These are phyloP conservation scores for Loriculus beryllinus DNA, from an alignment of 2,797 vertebrate species.

Conservation along the genomic window DNA sequence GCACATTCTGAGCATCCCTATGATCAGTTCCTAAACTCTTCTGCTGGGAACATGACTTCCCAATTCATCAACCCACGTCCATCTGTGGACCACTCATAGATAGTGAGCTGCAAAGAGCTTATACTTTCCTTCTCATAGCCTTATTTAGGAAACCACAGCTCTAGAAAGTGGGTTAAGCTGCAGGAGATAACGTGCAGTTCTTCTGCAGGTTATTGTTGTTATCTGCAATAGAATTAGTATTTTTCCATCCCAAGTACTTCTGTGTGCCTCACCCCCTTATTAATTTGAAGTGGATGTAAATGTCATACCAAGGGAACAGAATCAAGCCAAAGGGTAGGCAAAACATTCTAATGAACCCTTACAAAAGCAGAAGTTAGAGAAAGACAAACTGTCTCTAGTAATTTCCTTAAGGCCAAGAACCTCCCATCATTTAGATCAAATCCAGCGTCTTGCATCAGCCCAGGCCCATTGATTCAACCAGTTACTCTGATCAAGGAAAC, in stretches of 20 bases:
- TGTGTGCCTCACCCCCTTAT: not conserved
- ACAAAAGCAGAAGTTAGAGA: not conserved
- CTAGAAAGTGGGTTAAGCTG: slow-evolving; percentile 13
- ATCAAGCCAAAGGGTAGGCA: slow-evolving; percentile 31
- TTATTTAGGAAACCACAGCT: not conserved
- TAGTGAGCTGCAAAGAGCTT: not conserved
- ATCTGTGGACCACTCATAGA: not conserved
- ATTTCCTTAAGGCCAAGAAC: not conserved
- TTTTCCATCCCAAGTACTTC: not conserved
- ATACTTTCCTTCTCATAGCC: not conserved
- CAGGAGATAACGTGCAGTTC: not conserved
- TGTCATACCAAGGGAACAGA: slow-evolving; percentile 11
- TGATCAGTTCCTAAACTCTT: not conserved
- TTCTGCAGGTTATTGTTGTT: not conserved
- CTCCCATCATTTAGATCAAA: not conserved
- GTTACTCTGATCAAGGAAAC: not conserved
- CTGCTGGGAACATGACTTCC: not conserved
- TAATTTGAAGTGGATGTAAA: not conserved
- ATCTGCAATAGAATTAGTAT: not conserved
- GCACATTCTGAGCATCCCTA: not conserved
- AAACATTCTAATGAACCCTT: slow-evolving; percentile 10
- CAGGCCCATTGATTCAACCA: not conserved
- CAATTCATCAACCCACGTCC: not conserved
- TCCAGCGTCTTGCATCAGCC: slow-evolving; percentile 14
- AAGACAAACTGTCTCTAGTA: not conserved